Evolutionary conservation across 1,140 invertebrate genomes (phyloP).

Genomic region (Sogatella furcifera): DNA sequence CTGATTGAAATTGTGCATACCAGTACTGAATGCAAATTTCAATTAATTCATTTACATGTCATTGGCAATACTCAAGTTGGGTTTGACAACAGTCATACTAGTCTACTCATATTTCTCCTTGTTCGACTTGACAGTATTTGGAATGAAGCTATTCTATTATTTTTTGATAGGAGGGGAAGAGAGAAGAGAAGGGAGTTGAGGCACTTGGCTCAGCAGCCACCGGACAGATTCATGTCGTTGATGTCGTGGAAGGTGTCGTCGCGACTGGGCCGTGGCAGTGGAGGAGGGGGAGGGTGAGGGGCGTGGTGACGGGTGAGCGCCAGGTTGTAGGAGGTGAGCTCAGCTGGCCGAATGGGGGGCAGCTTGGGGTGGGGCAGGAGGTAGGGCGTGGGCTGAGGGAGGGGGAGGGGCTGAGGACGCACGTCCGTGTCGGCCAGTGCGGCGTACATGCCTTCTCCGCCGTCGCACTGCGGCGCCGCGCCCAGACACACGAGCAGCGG

Average conservation of each 20-base stretch:
- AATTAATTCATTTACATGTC: too few species aligned
- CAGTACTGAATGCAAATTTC: too few species aligned
- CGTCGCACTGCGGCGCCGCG: slow-evolving; percentile 19
- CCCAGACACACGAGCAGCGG: slow-evolving; percentile 20
- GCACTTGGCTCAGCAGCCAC: neutral
- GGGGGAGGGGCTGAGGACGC: neutral
- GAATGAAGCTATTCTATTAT: too few species aligned
- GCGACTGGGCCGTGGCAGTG: neutral
- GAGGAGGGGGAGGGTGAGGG: neutral
- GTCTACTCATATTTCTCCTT: too few species aligned
- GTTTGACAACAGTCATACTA: too few species aligned
- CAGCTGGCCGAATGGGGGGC: neutral
- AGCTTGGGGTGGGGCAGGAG: neutral
- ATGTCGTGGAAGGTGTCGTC: neutral
- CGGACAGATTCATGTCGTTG: neutral
- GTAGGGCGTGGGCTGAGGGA: neutral
- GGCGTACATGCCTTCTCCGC: slow-evolving; percentile 12
- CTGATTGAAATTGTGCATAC: too few species aligned
- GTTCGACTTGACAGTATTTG: too few species aligned
- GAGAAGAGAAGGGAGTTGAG: neutral
- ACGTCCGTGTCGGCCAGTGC: neutral
- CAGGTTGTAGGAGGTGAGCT: neutral
- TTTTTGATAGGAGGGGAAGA: too few species aligned
- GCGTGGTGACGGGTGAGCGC: neutral
- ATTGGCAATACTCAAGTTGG: too few species aligned